Evolutionary conservation across 2,888 invertebrate genomes (phyloP).

Genomic region (Cybosia mesomella): DNA sequence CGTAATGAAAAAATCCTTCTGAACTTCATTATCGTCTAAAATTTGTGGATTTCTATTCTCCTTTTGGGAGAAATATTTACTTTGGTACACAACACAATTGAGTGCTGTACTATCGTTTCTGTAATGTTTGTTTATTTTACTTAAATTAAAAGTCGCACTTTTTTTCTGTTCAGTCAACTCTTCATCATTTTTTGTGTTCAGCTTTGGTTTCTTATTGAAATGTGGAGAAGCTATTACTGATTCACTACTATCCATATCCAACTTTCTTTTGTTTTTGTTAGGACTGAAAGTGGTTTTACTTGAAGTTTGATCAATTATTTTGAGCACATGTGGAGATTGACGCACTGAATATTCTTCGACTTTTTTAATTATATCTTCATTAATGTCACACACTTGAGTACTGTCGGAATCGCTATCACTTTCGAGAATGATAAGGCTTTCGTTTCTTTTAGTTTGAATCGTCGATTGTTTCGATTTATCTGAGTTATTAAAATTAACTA

Average conservation of each 20-base stretch:
- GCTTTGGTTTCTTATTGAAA: conserved; percentile 74
- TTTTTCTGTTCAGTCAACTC: conserved; percentile 69
- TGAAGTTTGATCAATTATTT: background rate
- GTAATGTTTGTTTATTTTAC: conserved; percentile 51
- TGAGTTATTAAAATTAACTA: conserved; percentile 29
- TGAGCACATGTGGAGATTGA: background rate
- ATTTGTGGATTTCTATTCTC: conserved; percentile 67
- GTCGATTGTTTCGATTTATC: conserved; percentile 35
- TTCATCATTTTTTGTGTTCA: conserved; percentile 54
- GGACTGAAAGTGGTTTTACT: conserved; percentile 30
- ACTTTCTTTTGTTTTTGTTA: conserved; percentile 65
- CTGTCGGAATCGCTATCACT: conserved; percentile 75
- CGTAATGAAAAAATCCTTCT: conserved; percentile 32
- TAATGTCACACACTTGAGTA: conserved; percentile 61
- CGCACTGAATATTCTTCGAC: conserved; percentile 4
- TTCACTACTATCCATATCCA: conserved; percentile 58
- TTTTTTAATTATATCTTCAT: conserved; percentile 35
- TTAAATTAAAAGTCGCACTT: conserved; percentile 66
- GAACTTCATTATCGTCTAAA: conserved; percentile 40
- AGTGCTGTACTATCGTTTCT: conserved; percentile 55
- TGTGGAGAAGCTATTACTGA: conserved; percentile 69
- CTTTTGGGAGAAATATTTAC: conserved; percentile 61
- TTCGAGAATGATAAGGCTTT: conserved; percentile 72
- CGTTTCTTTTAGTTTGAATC: conserved; percentile 40
- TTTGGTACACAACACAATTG: conserved; percentile 61